Conservation (phyloP, 1,140 invertebrate species). For the Probaryconus sp. region DNA sequence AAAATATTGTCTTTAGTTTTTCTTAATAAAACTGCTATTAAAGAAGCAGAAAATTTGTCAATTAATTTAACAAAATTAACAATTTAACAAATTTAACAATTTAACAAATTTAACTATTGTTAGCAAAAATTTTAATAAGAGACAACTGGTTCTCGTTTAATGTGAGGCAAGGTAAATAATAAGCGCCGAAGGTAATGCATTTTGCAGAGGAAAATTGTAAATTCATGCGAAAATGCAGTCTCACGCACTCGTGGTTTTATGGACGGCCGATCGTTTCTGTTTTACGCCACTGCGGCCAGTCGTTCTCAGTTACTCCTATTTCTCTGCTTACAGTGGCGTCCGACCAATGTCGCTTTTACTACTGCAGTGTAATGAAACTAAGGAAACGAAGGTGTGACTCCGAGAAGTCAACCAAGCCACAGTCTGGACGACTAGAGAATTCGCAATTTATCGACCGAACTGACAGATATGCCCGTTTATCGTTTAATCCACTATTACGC, state of each 20-base stretch:
- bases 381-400: slow-evolving; percentile 37
- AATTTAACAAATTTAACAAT: no score
- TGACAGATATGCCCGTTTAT: slow-evolving; percentile 18
- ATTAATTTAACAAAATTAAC: no score
- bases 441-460: slow-evolving; percentile 34
- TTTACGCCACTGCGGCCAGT: slow-evolving; percentile 42
- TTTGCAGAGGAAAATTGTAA: background rate
- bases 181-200: background rate
- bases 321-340: slow-evolving; percentile 34
- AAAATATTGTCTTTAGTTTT: no score
- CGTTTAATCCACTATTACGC: slow-evolving; percentile 19
- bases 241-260: slow-evolving; percentile 10
- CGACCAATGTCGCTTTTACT: slow-evolving; percentile 39
- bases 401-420: slow-evolving; percentile 19
- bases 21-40: no score
- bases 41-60: no score
- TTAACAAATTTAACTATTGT: no score
- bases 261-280: slow-evolving; percentile 29
- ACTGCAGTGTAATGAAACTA: slow-evolving; percentile 30
- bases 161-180: no score
- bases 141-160: no score
- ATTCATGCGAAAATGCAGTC: slow-evolving; percentile 5
- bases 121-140: no score
- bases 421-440: slow-evolving; percentile 26
- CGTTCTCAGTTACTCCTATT: slow-evolving; percentile 19